Conservation (phyloP, 2,113 vertebrate species). For the Hucho hucho region DNA sequence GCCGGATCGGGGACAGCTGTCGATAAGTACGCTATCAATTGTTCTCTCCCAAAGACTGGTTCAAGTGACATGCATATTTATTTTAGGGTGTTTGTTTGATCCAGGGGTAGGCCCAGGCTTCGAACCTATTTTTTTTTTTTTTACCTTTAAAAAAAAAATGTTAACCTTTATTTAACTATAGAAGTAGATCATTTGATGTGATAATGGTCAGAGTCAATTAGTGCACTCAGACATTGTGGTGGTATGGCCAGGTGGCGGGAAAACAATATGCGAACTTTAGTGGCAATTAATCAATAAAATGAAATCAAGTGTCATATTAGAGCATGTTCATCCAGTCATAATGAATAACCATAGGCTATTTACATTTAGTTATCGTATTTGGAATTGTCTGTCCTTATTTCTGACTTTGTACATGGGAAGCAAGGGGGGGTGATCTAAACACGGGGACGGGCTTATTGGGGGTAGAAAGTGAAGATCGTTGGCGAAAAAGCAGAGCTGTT, state of each 20-base stretch:
- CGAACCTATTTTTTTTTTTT: too few species aligned
- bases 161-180: too few species aligned
- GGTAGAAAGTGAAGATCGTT: conserved; percentile 17
- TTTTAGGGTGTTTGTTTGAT: background rate
- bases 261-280: background rate
- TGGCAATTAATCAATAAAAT: background rate
- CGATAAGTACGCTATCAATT: background rate
- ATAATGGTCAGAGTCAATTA: too few species aligned
- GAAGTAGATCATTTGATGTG: too few species aligned
- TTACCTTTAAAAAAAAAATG: too few species aligned
- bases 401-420: background rate
- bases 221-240: too few species aligned
- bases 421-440: background rate
- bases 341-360: too few species aligned
- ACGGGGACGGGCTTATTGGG: conserved; percentile 13
- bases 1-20: background rate
- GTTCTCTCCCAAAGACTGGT: background rate
- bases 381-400: background rate
- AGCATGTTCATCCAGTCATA: background rate
- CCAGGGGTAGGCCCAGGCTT: background rate
- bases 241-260: background rate
- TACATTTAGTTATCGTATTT: background rate
- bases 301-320: background rate
- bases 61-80: background rate
- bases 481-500: conserved; percentile 15